Conservation (phyloP, 2,888 invertebrate species). For the Thera obeliscata region DNA sequence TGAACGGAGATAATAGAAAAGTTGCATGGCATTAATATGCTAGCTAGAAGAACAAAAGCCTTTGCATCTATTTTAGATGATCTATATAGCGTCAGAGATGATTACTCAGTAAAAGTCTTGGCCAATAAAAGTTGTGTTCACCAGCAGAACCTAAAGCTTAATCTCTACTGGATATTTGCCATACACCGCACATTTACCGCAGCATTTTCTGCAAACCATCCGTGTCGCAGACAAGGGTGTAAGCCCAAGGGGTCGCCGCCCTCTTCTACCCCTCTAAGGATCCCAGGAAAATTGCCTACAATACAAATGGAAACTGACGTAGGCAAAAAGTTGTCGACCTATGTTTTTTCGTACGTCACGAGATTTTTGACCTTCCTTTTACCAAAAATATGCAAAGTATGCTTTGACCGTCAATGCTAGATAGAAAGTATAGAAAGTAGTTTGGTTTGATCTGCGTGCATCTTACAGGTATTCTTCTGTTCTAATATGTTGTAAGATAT, state of each 20-base stretch:
- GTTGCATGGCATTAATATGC: no score
- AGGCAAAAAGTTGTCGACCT: constrained; percentile 36
- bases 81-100: no score
- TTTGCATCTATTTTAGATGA: no score
- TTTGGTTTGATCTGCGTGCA: constrained; percentile 22
- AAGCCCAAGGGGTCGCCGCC: constrained; percentile 47
- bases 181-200: constrained; percentile 17
- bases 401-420: constrained; percentile 2
- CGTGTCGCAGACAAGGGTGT: constrained; percentile 49
- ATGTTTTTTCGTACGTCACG: no score
- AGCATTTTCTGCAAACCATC: constrained; percentile 19
- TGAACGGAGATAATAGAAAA: no score
- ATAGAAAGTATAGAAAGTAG: constrained; percentile 37
- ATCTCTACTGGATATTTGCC: no score
- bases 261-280: constrained; percentile 41
- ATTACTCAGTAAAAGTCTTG: no score
- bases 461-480: neutral
- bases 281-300: constrained; percentile 50
- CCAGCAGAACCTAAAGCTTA: neutral
- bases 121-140: no score
- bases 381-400: constrained; percentile 7
- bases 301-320: constrained; percentile 41
- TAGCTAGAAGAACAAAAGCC: no score
- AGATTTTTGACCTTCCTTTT: neutral
- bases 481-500: neutral